Evolutionary conservation across 1,140 invertebrate genomes (phyloP).

Genomic region (Cyrtorhinus lividipennis): DNA sequence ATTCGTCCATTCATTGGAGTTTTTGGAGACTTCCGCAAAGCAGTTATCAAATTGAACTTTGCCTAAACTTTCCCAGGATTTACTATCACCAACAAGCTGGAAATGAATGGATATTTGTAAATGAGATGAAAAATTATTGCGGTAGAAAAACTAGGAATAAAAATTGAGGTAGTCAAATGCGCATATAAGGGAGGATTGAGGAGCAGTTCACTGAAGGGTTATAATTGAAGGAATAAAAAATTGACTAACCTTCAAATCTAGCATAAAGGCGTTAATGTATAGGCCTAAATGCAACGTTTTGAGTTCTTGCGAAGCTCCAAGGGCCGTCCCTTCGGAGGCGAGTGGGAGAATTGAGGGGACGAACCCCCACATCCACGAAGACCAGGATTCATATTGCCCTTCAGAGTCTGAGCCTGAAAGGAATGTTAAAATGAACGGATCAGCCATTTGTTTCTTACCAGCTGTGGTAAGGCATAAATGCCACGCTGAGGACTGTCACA

Average conservation of each 20-base stretch:
- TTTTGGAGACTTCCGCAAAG: slow-evolving; percentile 29
- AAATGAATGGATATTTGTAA: slow-evolving; percentile 22
- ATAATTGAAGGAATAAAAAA: slow-evolving; percentile 18
- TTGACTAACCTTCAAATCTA: slow-evolving; percentile 50
- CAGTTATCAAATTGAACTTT: slow-evolving; percentile 30
- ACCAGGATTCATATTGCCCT: slow-evolving; percentile 33
- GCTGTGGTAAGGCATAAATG: no score
- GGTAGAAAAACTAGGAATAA: no score
- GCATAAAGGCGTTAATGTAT: slow-evolving; percentile 44
- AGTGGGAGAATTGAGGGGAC: slow-evolving; percentile 32
- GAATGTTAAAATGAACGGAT: no score
- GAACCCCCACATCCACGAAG: slow-evolving; percentile 43
- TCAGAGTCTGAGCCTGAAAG: slow-evolving; percentile 16
- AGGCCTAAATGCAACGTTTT: slow-evolving; percentile 44
- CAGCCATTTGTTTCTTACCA: no score
- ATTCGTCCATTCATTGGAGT: slow-evolving; percentile 31
- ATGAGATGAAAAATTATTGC: background rate
- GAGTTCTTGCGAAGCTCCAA: slow-evolving; percentile 34
- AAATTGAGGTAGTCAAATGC: no score
- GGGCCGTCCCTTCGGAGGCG: slow-evolving; percentile 16
- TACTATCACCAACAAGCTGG: slow-evolving; percentile 20
- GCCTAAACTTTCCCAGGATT: slow-evolving; percentile 25
- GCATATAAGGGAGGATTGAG: no score
- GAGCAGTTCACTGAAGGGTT: slow-evolving; percentile 4
- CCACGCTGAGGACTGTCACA: no score